Percentiles rank a stretch among this genome's conserved stretches.
Conservation (phyloP, 2,797 vertebrate genomes). For the Pseudocheirus occidentalis region DNA sequence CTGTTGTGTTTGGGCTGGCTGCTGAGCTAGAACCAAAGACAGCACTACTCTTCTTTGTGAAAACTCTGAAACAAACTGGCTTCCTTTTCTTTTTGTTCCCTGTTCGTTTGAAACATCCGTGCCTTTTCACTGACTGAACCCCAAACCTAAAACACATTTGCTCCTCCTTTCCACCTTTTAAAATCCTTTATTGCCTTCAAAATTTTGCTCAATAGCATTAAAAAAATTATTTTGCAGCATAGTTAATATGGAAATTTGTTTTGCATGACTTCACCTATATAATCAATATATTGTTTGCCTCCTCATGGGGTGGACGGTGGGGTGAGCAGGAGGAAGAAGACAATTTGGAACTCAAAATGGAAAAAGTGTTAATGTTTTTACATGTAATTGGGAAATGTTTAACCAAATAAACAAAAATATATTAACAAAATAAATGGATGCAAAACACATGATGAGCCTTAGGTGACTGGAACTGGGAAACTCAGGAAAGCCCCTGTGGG, state of each 20-base stretch:
- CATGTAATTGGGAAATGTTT: background rate
- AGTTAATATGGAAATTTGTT: background rate
- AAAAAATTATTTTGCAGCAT: background rate
- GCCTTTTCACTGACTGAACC: background rate
- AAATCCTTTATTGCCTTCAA: background rate
- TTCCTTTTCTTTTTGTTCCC: background rate
- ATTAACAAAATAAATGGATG: background rate
- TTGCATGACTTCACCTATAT: background rate
- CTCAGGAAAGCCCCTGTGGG: background rate
- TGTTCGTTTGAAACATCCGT: background rate
- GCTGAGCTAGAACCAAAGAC: slow-evolving; percentile 13
- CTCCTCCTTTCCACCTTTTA: background rate
- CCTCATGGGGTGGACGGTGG: no score
- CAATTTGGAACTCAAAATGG: background rate
- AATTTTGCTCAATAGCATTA: background rate
- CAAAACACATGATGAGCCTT: background rate
- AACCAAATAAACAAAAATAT: background rate
- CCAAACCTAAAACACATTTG: background rate
- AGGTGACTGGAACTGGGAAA: background rate
- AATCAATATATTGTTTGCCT: background rate
- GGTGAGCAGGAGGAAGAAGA: background rate
- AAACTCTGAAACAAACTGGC: slow-evolving; percentile 39
- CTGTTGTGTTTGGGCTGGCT: background rate
- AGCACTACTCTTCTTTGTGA: background rate
- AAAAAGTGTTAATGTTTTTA: background rate